Percentiles rank a stretch among this genome's conserved stretches.
Conservation (phyloP, 2,113 vertebrate genomes). For the Lethenteron reissneri region DNA sequence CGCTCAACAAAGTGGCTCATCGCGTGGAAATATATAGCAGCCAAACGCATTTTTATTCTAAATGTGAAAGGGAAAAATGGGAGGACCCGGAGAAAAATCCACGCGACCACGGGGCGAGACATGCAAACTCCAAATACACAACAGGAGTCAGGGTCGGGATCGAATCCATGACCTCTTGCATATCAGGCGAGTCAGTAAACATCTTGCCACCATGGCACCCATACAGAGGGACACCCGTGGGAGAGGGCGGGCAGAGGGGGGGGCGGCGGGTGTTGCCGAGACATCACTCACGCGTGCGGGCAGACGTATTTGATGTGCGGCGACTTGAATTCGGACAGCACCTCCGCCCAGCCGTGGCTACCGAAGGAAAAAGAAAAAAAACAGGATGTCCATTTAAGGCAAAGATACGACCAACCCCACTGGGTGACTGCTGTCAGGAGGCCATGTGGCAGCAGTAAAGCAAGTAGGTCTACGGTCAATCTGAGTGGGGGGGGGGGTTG, state of each 20-base stretch:
- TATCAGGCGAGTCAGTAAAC: neutral
- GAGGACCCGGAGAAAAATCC: neutral
- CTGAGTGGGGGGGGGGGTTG: too few species aligned
- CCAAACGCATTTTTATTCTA: too few species aligned
- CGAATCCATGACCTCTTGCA: neutral
- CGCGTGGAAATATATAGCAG: too few species aligned
- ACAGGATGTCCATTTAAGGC: too few species aligned
- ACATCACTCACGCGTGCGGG: constrained; percentile 68
- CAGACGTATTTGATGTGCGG: constrained; percentile 89
- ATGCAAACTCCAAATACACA: neutral
- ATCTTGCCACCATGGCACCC: neutral
- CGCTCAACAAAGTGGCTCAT: too few species aligned
- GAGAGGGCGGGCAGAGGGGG: neutral
- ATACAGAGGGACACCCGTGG: too few species aligned
- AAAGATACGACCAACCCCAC: too few species aligned
- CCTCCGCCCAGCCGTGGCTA: constrained; percentile 80
- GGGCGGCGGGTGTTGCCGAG: neutral
- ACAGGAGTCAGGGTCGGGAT: neutral
- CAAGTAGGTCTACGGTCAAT: too few species aligned
- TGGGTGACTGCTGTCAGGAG: too few species aligned
- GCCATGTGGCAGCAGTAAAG: too few species aligned
- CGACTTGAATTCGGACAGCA: constrained; percentile 50
- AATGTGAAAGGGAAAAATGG: neutral
- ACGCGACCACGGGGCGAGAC: neutral
- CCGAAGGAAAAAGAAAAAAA: neutral